Evolutionary conservation across 1,140 invertebrate species (phyloP), one percentile per base, ranked within the genome.

Genomic region (Drosophila navojoa): DNA sequence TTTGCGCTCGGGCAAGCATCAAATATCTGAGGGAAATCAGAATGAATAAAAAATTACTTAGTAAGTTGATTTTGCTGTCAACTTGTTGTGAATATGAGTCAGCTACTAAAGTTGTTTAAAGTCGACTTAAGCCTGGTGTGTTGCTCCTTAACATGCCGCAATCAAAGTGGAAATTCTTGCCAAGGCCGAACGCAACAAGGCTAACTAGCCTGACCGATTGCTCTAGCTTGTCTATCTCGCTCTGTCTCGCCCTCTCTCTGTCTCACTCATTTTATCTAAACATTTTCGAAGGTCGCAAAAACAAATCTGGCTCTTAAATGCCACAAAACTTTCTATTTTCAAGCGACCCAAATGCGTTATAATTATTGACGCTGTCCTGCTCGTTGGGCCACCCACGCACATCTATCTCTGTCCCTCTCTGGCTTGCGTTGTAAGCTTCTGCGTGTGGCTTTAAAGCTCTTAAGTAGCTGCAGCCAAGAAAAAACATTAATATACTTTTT

Each of bases 311-410:
- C 16, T 61, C 52, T 77, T 47, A 68, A 68, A 19, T 38, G 45
- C 19, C 45, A 77, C 29, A 71, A 74, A 74, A 49, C 81, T 79
- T 73, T 69, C 59, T 62, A 74, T 86, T 79, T 73, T 75, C 63
- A 60, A 77, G 77, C 74, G 84, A 84, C 80, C 80, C 89, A 75
- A 89, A 89, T 89, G 74, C 80, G 76, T 67, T 78, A 67, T 89
- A 89, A 89, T 89, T 89, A 77, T 63, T 45, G 67, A 59, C 77
- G 81, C 54, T 73, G 16, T 52, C 54, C 44, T 71, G 63, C 11
- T 38, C 35, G 19, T 38, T 13, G 9, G 35, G 11, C 11, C 11
- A 38, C 35, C 57, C 5, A 32, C 59, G 10, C 40, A 15, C 27
- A 9, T 27, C 4, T 38, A 16, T 3, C 40, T 38, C 13, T 10